Evolutionary conservation across 2,113 vertebrate species (phyloP).

Genomic region (Nerophis ophidion): DNA sequence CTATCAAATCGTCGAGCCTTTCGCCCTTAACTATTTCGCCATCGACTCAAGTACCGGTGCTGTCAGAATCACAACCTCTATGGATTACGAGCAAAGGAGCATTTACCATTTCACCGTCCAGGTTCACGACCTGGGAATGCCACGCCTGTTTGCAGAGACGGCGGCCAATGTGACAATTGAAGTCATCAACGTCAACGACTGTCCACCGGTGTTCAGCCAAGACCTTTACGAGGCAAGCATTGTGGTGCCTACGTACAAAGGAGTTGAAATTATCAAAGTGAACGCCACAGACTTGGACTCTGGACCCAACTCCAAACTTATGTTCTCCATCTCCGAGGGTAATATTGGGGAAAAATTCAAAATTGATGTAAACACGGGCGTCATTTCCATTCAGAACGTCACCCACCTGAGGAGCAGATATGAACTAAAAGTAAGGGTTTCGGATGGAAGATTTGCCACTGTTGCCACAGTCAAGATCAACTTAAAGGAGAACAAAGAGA

Average conservation of each 20-base stretch:
- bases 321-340: constrained; percentile 90
- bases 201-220: constrained; percentile 82
- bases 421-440: constrained; percentile 84
- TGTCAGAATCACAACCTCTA: constrained; percentile 76
- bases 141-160: constrained; percentile 84
- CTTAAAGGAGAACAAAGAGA: constrained; percentile 87
- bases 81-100: constrained; percentile 88
- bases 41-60: constrained; percentile 95
- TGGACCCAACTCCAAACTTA: constrained; percentile 78
- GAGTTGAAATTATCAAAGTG: constrained; percentile 80
- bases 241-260: constrained; percentile 87
- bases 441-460: constrained; percentile 85
- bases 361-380: constrained; percentile 76
- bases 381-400: constrained; percentile 85
- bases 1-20: constrained; percentile 93
- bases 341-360: constrained; percentile 96
- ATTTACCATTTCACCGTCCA: constrained; percentile 90
- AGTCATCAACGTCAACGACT: constrained; percentile 92
- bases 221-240: constrained; percentile 81
- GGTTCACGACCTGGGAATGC: constrained; percentile 87
- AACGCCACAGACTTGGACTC: constrained; percentile 90
- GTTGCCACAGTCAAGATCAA: constrained; percentile 84
- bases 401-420: constrained; percentile 92
- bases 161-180: constrained; percentile 89
- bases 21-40: constrained; percentile 85